Evolutionary conservation across 2,888 invertebrate genomes (phyloP).

Genomic region (Archips crataeganus): DNA sequence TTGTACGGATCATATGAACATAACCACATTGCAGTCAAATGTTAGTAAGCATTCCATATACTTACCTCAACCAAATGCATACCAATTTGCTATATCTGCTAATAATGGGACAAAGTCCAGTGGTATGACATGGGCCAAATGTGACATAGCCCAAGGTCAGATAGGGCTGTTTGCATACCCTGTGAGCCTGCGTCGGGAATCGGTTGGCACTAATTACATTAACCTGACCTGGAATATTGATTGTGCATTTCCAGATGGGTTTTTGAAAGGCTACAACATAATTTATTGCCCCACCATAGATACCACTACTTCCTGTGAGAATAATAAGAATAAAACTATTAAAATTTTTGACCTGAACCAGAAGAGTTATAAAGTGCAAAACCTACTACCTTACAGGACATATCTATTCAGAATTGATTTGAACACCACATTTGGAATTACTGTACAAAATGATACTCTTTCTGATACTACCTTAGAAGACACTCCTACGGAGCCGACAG

Average conservation of each 20-base stretch:
- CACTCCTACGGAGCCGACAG: conserved; percentile 86
- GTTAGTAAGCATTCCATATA: conserved; percentile 83
- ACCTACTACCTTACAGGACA: conserved; percentile 90
- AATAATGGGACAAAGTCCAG: conserved; percentile 90
- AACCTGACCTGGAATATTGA: conserved; percentile 91
- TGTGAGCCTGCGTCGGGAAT: conserved; percentile 67
- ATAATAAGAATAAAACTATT: conserved; percentile 68
- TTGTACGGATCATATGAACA: conserved; percentile 85
- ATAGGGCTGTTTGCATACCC: conserved; percentile 85
- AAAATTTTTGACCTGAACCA: conserved; percentile 75
- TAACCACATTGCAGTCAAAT: conserved; percentile 65
- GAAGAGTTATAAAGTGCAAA: conserved; percentile 85
- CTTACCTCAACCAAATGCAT: conserved; percentile 85
- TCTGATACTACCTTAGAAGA: conserved; percentile 90
- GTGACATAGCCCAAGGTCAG: conserved; percentile 82
- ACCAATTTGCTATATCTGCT: conserved; percentile 93
- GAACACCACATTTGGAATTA: conserved; percentile 72
- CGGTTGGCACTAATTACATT: conserved; percentile 71
- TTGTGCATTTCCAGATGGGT: conserved; percentile 90
- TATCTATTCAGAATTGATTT: conserved; percentile 90
- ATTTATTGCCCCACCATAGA: conserved; percentile 89
- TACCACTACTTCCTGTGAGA: conserved; percentile 83
- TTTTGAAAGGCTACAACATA: conserved; percentile 90
- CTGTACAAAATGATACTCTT: conserved; percentile 82
- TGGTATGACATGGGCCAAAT: conserved; percentile 94